Percentiles rank a stretch among this genome's conserved stretches.
Evolutionary conservation across 1,140 invertebrate genomes (phyloP).

Genomic region (Meloidogyne hapla): DNA sequence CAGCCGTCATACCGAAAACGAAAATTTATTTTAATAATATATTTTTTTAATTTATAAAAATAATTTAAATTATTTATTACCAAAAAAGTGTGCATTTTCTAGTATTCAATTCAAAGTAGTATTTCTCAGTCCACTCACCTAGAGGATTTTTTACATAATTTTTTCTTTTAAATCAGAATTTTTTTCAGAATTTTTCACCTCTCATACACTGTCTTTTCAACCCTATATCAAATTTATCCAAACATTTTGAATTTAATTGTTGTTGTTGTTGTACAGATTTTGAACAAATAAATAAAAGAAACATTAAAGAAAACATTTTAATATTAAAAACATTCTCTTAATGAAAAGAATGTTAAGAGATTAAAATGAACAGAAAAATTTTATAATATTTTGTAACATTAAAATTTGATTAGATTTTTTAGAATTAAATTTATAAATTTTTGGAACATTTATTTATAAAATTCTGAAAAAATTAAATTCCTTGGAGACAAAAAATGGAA

Average conservation of each 20-base stretch:
- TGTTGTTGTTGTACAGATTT: not conserved
- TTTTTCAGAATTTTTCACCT: slow-evolving; percentile 10
- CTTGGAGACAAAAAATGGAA: not conserved
- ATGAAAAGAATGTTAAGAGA: too few species aligned
- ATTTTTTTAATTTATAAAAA: not conserved
- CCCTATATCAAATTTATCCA: slow-evolving; percentile 7
- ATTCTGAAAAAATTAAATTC: not conserved
- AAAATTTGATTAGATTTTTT: not conserved
- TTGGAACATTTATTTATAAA: not conserved
- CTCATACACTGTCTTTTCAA: slow-evolving; percentile 25
- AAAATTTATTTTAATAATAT: slow-evolving; percentile 16
- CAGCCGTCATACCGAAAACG: slow-evolving; percentile 27
- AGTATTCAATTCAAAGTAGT: not conserved
- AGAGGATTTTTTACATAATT: not conserved
- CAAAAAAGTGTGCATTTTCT: slow-evolving; percentile 2
- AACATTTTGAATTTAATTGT: slow-evolving; percentile 3
- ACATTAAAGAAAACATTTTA: not conserved
- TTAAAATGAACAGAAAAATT: not conserved
- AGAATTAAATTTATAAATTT: not conserved
- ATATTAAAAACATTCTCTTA: not conserved
- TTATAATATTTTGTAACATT: not conserved
- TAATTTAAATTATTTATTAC: not conserved
- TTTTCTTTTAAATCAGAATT: not conserved
- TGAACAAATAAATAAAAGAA: not conserved
- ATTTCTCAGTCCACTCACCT: not conserved